Base-by-base conservation (phyloP, 2,888 invertebrate species). In the Julus scandinavius region DNA sequence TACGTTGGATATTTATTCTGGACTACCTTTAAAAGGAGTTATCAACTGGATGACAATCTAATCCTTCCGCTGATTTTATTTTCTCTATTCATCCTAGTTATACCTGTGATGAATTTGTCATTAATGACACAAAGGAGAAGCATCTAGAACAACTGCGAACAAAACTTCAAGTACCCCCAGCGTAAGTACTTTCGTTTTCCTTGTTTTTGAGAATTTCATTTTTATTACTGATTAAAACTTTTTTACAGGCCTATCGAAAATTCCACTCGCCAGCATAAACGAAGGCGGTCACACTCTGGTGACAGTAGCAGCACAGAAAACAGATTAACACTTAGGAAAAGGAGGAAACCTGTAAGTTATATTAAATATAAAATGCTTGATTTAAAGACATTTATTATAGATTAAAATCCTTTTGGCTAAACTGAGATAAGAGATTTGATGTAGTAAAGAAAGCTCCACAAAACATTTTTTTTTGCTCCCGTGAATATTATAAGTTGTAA, bases 91-190 rank as follows among this genome's bases (percentile, higher is more conserved):
- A 20, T 15, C 15, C 63, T 93, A 96, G 96, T 92, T 96, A 96
- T 92, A 94, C 94, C 92, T 96, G 96, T 93, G 96, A 96, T 92
- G 96, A 96, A 91, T 96, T 95, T 93, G 94, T 96, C 88, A 94
- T 94, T 90, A 96, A 96, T 92, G 96, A 96, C 91, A 94, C 95
- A 80, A 93, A 94, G 90, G 92, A 93, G 90, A 91, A 91, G 38
- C 91, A 91, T 88, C 88, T 92, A 86, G 91, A 92, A 88, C 90
- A 91, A 88, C 90, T 93, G 41, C 90, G 92, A 88, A 91, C 91
- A 90, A 90, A 90, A 88, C 89, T 92, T 29, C 91, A 92, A 90
- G 89, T 91, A 58, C 88, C 91, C 83, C 90, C 90, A 88, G 91
- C 91, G 91, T 91, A 90, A 90, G 90, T 90, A 50, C 49, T 40